phyloP scores from a whole-genome alignment of 2,888 invertebrate genomes.

The Andricus quercusramuli region DNA sequence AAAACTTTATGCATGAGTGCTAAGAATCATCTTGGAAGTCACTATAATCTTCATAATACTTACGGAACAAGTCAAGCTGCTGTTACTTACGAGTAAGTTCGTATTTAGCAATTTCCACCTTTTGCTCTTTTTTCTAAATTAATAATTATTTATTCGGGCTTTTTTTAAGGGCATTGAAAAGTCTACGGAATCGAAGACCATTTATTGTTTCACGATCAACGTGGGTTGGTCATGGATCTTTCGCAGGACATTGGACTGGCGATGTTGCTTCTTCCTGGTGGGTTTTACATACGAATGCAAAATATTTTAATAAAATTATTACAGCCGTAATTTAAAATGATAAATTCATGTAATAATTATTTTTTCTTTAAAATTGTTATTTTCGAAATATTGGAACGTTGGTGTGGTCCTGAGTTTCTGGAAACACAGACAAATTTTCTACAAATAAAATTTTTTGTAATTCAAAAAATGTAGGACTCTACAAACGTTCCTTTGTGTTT shows the following conservation, averaged over 20 bases:
- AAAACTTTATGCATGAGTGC: conserved; percentile 92
- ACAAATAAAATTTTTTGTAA: no score
- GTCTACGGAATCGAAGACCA: conserved; percentile 85
- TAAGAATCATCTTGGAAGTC: conserved; percentile 83
- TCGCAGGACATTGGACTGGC: conserved; percentile 91
- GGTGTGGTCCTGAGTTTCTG: no score
- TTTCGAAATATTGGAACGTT: no score
- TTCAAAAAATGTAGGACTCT: no score
- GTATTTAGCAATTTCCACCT: neutral
- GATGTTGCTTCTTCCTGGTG: conserved; percentile 88
- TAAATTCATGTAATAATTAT: no score
- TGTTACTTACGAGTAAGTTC: conserved; percentile 86
- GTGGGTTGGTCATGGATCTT: conserved; percentile 87
- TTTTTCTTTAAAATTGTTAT: no score
- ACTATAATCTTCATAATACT: conserved; percentile 90
- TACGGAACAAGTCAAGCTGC: conserved; percentile 88
- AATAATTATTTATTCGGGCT: neutral
- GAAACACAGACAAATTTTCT: no score
- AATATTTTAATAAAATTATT: neutral
- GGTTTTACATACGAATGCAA: conserved; percentile 3
- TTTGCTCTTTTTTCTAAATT: neutral
- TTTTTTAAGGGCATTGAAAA: conserved; percentile 82
- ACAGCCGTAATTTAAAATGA: no score
- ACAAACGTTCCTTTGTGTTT: no score
- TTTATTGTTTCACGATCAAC: conserved; percentile 90